Evolutionary conservation across 2,797 vertebrate genomes (phyloP).

Genomic region (Synaphobranchus kaupii): DNA sequence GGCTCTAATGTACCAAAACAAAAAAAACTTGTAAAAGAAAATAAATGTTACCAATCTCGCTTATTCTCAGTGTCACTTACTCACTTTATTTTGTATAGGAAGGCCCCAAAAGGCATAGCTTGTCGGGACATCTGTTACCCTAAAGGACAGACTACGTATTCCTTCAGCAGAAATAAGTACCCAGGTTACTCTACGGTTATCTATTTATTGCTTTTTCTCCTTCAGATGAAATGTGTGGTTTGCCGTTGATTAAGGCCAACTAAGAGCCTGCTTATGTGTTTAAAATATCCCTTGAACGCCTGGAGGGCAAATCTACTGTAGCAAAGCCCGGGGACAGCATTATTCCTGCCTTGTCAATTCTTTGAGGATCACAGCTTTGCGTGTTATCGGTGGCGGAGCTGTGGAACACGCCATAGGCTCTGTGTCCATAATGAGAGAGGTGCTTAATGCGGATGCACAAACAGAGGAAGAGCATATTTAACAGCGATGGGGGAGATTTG

Average conservation of each 20-base stretch:
- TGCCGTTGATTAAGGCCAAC: constrained; percentile 79
- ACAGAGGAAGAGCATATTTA: constrained; percentile 59
- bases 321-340: constrained; percentile 69
- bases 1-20: background rate
- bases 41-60: background rate
- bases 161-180: constrained; percentile 68
- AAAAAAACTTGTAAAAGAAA: background rate
- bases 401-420: constrained; percentile 69
- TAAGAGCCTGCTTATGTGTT: constrained; percentile 82
- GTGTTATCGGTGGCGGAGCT: constrained; percentile 77
- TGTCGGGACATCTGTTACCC: background rate
- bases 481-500: background rate
- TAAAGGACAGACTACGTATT: background rate
- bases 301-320: constrained; percentile 68
- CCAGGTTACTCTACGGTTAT: constrained; percentile 74
- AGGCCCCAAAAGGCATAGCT: background rate
- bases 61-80: background rate
- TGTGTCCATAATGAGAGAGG: constrained; percentile 72
- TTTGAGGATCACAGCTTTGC: constrained; percentile 79
- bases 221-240: constrained; percentile 68
- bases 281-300: constrained; percentile 78
- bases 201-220: constrained; percentile 70
- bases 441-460: constrained; percentile 75
- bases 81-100: background rate
- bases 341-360: constrained; percentile 77